Evolutionary conservation across 1,140 invertebrate species (phyloP), one percentile per base, ranked within the genome.

Genomic region (Cyrtorhinus lividipennis): DNA sequence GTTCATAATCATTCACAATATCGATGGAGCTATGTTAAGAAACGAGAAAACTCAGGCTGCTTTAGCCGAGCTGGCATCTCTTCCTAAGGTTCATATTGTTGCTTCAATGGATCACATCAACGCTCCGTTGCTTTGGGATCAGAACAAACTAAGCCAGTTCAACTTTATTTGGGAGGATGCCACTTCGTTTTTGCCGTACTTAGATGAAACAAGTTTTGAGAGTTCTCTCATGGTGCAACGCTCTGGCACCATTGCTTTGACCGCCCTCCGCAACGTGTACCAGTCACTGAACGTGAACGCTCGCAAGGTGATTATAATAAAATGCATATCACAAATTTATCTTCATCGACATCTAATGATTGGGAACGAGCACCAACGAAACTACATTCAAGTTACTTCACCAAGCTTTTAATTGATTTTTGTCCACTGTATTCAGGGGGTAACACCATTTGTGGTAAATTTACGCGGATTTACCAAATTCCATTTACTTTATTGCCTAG

Each of bases 71-170:
- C 73, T 96, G 64, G 83, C 87, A 8, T 75, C 77, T n/a, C 78
- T 89, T 61, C 76, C 77, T 3, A 86, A 88, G 71, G 75, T 95
- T 56, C 87, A 90, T 72, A 73, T 83, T 20, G 73, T 96, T 56
- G 90, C 90, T 5, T 90, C 90, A 8, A 82, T 95, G 56, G 93
- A 97, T 75, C 91, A 96, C 68, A 92, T 96, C 18, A 95, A 95
- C 77, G 85, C 89, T 22, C 87, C 92, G 5, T 73, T 95, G 92
- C 87, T 95, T 66, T 96, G 91, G 91, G 90, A 94, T 70, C 85
- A 92, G 64, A 80, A 77, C 2, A 90, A 88, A 70, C 74, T 88
- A 22, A 86, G 85, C 67, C 81, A 84, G 67, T 93, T 85, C 66
- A 90, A 89, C 68, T 95, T 92, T 75, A 81, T 85, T 5, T 95